Evolutionary conservation across 1,140 invertebrate genomes (phyloP).

Genomic region (Drosophila melanogaster): DNA sequence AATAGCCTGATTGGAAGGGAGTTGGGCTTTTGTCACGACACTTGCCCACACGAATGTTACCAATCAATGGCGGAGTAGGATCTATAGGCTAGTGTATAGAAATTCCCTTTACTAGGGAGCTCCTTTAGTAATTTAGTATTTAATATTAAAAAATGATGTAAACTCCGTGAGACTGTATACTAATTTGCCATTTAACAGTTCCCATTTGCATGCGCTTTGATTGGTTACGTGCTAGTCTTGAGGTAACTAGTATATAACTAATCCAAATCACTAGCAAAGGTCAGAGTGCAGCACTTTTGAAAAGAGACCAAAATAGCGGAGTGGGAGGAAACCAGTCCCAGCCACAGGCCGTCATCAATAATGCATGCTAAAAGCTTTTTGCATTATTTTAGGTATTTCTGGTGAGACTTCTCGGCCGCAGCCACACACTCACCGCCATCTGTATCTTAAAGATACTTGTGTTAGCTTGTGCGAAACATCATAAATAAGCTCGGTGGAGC

Average conservation of each 20-base stretch:
- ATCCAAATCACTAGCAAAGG: slow-evolving; percentile 38
- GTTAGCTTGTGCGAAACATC: slow-evolving; percentile 52
- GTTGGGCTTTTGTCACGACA: slow-evolving; percentile 33
- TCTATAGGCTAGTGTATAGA: neutral
- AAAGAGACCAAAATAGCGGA: neutral
- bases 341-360: slow-evolving; percentile 76
- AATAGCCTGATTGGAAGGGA: slow-evolving; percentile 13
- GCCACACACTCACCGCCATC: slow-evolving; percentile 28
- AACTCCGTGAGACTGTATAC: no score
- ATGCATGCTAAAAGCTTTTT: slow-evolving; percentile 84
- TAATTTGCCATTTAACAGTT: no score
- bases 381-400: slow-evolving; percentile 81
- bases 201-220: neutral
- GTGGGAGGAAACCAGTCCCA: slow-evolving; percentile 14
- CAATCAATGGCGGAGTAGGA: neutral
- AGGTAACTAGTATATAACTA: neutral
- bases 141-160: no score
- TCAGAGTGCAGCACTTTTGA: slow-evolving; percentile 21
- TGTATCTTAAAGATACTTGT: slow-evolving; percentile 71
- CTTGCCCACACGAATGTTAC: slow-evolving; percentile 22
- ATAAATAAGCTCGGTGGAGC: slow-evolving; percentile 56
- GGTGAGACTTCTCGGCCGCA: slow-evolving; percentile 42
- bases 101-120: no score
- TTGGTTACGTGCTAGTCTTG: neutral
- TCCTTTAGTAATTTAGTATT: no score